Evolutionary conservation across 2,888 invertebrate genomes (phyloP), one percentile per base, ranked within the genome.

Genomic region (Hylaea fasciaria): DNA sequence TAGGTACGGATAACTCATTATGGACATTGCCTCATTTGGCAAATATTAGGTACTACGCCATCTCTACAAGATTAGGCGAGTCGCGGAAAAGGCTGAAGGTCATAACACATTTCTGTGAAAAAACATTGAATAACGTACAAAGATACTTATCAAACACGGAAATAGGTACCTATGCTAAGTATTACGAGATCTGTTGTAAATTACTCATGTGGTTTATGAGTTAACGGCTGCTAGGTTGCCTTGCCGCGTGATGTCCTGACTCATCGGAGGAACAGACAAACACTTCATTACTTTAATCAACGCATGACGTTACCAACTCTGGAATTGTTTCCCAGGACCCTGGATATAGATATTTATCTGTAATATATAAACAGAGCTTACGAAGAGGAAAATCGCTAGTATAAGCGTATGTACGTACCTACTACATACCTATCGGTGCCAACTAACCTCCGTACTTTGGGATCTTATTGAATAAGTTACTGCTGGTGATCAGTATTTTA

Each of bases 41-140:
- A 66, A 64, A 65, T 62, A 55, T 13, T 70, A n/a, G n/a, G n/a
- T n/a, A 50, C 70, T 69, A 71, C 69, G 73, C 70, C 76, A 76
- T 77, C 75, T 76, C 74, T 74, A 74, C 72, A 77, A 81, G 77
- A 79, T 82, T 78, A 65, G 53, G 74, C 75, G 71, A 76, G 77
- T 77, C 71, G 75, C 83, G 82, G 84, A 86, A 83, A 81, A 81
- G 70, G 77, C 72, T 81, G 78, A 79, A 85, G 85, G 86, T 73
- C 81, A 69, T 72, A 57, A 61, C 58, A 70, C 66, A 72, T 66
- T 65, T 64, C 72, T 71, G 70, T 71, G 71, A 68, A 66, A 72
- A 65, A 65, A 66, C 64, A 65, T 64, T 62, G 55, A 65, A 65
- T 53, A 62, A 51, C 55, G 72, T 73, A 73, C 74, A 71, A 71